Evolutionary conservation across 2,888 invertebrate genomes (phyloP), one percentile per base, ranked within the genome.

Genomic region (Nephrotoma flavescens): DNA sequence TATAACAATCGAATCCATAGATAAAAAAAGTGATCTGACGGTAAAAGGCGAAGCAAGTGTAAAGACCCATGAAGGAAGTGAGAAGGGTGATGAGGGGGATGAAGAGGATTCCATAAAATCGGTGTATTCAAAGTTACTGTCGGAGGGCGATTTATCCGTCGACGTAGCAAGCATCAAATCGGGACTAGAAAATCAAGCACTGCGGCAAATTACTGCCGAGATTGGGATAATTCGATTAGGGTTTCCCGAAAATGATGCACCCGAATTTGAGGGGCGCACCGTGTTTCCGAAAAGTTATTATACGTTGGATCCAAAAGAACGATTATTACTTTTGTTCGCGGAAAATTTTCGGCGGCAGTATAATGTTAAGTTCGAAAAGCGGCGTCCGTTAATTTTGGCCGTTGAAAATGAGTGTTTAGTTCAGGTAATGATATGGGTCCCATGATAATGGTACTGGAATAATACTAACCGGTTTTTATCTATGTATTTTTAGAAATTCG

Each of bases 331-430:
- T 84, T 93, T 95, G 86, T 95, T 95, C 89, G 94, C 95, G 0
- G 96, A 96, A 91, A 96, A 96, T 90, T 96, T 96, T 90, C 93
- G 96, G 15, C 92, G 93, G 86, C 96, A 96, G 89, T 96, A 94
- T 91, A 91, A 92, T 87, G 91, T 92, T 86, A 92, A 93, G 86
- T 94, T 93, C 90, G 92, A 93, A 0, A 90, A 93, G 42, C 92
- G 95, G 86, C 94, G 94, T 88, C 95, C 95, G 0, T 89, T 96
- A 86, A 92, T 96, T 83, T 90, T 97, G 86, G 95, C 95, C 86
- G 93, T 94, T 83, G 94, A 94, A 86, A 97, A 97, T 90, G 96
- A 96, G 91, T 96, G 95, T 89, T 94, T 94, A 86, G 92, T 96
- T 87, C 95, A 96, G 94, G 96, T 96, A 91, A 88, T 88, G 87